A percentile compares a stretch with the other conserved stretches of the same genome.
Evolutionary conservation across 2,888 invertebrate genomes (phyloP).

Genomic region (Hydroisotoma schaefferi): DNA sequence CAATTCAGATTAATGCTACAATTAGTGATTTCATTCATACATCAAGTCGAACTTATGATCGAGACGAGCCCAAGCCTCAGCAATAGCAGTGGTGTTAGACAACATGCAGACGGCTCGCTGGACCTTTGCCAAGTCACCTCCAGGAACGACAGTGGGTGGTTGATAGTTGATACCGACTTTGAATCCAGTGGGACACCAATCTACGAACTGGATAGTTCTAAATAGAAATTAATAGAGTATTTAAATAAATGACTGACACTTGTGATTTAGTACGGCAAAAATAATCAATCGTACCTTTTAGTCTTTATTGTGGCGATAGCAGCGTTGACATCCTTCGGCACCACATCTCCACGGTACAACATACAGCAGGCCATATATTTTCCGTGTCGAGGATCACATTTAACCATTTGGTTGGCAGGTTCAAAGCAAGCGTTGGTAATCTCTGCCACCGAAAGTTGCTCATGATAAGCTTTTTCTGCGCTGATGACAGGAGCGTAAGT

Average conservation of each 20-base stretch:
- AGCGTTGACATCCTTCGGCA: constrained; percentile 69
- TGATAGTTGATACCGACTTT: constrained; percentile 46
- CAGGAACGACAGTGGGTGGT: constrained; percentile 45
- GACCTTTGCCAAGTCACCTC: constrained; percentile 61
- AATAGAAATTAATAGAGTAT: background rate
- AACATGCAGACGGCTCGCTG: constrained; percentile 81
- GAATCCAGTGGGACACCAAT: constrained; percentile 56
- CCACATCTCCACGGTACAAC: constrained; percentile 81
- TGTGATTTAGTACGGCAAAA: background rate
- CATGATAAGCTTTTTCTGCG: constrained; percentile 85
- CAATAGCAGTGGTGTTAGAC: constrained; percentile 90
- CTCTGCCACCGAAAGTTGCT: constrained; percentile 63
- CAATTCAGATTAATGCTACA: background rate
- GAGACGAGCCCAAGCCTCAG: constrained; percentile 93
- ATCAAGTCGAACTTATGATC: constrained; percentile 96
- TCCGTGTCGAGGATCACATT: constrained; percentile 52
- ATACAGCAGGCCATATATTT: constrained; percentile 66
- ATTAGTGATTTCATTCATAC: constrained; percentile 63
- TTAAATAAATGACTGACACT: background rate
- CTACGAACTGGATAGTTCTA: constrained; percentile 57
- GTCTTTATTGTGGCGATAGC: constrained; percentile 69
- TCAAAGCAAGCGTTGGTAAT: constrained; percentile 93
- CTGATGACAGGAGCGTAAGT: constrained; percentile 37
- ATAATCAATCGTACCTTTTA: constrained; percentile 51
- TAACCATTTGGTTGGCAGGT: constrained; percentile 83